Conservation (phyloP, 2,113 vertebrate species). For the Taurulus bubalis region DNA sequence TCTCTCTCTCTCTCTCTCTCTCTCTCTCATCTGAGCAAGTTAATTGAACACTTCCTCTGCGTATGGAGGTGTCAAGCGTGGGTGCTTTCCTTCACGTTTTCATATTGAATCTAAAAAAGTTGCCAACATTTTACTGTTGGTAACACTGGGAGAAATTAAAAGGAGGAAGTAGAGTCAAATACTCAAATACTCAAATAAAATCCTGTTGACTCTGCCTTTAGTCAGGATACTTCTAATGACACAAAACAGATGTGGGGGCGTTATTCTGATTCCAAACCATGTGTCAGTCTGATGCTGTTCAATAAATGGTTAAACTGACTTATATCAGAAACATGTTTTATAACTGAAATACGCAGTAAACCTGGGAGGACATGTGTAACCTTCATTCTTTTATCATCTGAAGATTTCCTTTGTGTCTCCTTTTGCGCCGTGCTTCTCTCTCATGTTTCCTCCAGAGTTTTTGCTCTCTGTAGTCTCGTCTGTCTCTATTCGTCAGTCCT, state of each 20-base stretch:
- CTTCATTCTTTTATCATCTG: constrained; percentile 8
- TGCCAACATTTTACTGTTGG: background rate
- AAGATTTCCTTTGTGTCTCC: background rate
- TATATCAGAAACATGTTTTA: background rate
- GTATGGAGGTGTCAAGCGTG: constrained; percentile 22
- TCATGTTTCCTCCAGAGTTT: constrained; percentile 15
- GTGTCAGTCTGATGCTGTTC: too few species aligned
- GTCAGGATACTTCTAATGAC: too few species aligned
- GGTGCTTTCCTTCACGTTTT: background rate
- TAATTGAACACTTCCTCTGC: constrained; percentile 42
- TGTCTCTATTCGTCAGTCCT: constrained; percentile 30
- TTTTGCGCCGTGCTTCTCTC: background rate
- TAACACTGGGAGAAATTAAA: background rate
- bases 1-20: constrained; percentile 1
- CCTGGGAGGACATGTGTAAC: background rate
- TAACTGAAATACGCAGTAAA: constrained; percentile 18
- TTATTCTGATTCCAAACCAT: too few species aligned
- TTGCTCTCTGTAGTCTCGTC: background rate
- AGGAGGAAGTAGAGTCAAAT: too few species aligned
- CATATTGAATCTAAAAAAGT: background rate
- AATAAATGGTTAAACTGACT: background rate
- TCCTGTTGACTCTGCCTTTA: too few species aligned
- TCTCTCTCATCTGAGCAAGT: background rate
- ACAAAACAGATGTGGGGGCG: too few species aligned
- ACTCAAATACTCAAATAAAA: too few species aligned